These are phyloP conservation scores for Paramisgurnus dabryanus DNA, from an alignment of 2,113 vertebrate genomes.

Conservation along the genomic window DNA sequence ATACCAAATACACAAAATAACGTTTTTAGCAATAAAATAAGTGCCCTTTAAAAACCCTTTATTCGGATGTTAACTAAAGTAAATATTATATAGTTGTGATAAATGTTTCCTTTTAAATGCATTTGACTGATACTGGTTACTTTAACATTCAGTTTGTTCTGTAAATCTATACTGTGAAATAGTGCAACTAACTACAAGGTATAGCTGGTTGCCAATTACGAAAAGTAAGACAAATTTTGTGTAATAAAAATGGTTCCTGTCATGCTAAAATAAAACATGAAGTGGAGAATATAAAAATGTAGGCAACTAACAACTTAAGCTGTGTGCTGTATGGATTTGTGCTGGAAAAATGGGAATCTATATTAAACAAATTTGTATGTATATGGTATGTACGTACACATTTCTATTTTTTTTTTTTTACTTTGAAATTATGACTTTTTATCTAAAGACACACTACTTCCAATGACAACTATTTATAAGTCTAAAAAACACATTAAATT, in stretches of 20 bases:
- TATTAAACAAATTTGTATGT: no score
- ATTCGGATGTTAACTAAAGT: neutral
- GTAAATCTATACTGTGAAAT: neutral
- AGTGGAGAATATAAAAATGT: neutral
- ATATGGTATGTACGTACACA: no score
- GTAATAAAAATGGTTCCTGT: neutral
- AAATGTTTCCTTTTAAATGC: neutral
- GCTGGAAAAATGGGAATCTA: no score
- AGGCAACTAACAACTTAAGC: neutral
- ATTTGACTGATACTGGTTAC: neutral
- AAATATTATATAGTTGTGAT: no score
- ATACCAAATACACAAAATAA: no score
- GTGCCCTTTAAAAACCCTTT: neutral
- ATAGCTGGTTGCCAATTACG: neutral
- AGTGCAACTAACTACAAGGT: no score
- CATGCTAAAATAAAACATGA: neutral
- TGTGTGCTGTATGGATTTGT: no score
- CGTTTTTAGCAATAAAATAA: no score
- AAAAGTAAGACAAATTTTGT: neutral
- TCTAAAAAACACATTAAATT: neutral
- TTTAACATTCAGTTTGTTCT: no score
- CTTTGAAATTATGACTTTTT: no score
- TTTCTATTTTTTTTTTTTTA: no score
- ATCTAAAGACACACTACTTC: neutral
- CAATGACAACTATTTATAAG: neutral